phyloP scores from a whole-genome alignment of 2,797 vertebrate species.

The Melopsittacus undulatus region DNA sequence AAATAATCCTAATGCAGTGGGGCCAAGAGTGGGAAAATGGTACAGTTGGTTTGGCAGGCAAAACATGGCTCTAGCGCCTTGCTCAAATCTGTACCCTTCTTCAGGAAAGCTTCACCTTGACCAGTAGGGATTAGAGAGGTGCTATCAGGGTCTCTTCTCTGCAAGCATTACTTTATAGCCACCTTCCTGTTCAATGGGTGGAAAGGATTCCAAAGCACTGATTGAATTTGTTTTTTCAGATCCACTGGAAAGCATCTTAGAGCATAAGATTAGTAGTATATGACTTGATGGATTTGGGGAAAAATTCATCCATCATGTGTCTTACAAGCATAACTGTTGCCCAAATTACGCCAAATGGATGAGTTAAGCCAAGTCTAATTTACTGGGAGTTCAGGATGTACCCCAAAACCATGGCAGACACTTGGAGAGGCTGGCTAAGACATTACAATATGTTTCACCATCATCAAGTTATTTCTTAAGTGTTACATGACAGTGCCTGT shows the following conservation, averaged over 20 bases:
- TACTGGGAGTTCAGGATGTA: background rate
- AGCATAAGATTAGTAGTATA: background rate
- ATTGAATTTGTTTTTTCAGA: background rate
- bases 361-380: background rate
- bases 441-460: background rate
- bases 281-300: background rate
- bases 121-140: background rate
- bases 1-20: background rate
- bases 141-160: background rate
- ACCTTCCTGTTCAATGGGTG: background rate
- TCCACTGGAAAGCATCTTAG: background rate
- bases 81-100: background rate
- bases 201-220: background rate
- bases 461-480: background rate
- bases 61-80: background rate
- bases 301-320: background rate
- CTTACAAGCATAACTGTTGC: background rate
- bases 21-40: background rate
- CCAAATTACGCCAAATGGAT: rapidly evolving
- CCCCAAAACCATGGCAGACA: background rate
- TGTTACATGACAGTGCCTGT: background rate
- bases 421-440: background rate
- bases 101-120: background rate
- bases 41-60: background rate
- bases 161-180: background rate